phyloP scores from a whole-genome alignment of 2,888 invertebrate genomes.

The Ephialtes manifestator region DNA sequence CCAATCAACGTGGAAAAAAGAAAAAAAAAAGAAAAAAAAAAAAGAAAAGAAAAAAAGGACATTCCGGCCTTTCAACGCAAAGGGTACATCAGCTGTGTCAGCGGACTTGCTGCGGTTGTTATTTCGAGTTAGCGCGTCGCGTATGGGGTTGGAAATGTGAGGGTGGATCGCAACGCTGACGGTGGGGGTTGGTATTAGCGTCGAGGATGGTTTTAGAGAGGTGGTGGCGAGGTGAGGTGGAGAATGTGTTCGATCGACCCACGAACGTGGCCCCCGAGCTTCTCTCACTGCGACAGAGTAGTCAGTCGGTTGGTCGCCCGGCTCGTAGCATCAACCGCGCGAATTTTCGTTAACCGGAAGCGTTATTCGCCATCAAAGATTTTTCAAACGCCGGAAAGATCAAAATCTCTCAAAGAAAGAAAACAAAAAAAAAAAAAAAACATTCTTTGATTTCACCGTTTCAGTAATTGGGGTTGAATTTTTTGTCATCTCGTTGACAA shows the following conservation, averaged over 20 bases:
- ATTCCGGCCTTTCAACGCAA: no score
- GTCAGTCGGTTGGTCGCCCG: constrained; percentile 78
- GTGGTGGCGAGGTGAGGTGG: constrained; percentile 73
- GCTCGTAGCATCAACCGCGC: constrained; percentile 65
- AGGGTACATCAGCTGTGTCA: neutral
- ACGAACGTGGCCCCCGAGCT: constrained; percentile 74
- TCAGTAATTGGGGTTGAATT: neutral
- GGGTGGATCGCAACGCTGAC: constrained; percentile 33
- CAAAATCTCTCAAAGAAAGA: no score
- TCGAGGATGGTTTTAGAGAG: constrained; percentile 68
- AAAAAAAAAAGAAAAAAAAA: constrained; percentile 1
- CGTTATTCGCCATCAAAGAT: neutral
- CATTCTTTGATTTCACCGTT: neutral
- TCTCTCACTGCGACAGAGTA: constrained; percentile 83
- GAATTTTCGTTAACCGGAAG: constrained; percentile 20
- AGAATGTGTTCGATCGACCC: constrained; percentile 83
- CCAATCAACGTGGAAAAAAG: neutral
- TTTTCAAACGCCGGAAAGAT: neutral
- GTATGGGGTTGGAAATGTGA: constrained; percentile 36
- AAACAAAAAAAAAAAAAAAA: constrained; percentile 12
- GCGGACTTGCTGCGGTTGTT: constrained; percentile 34
- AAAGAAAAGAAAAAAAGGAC: neutral
- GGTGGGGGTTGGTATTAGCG: constrained; percentile 32
- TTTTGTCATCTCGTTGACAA: neutral
- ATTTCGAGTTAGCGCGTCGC: constrained; percentile 57